A percentile compares a stretch with the other conserved stretches of the same genome.
phyloP scores from a whole-genome alignment of 2,113 vertebrate genomes.

The Rhinogobius similis region DNA sequence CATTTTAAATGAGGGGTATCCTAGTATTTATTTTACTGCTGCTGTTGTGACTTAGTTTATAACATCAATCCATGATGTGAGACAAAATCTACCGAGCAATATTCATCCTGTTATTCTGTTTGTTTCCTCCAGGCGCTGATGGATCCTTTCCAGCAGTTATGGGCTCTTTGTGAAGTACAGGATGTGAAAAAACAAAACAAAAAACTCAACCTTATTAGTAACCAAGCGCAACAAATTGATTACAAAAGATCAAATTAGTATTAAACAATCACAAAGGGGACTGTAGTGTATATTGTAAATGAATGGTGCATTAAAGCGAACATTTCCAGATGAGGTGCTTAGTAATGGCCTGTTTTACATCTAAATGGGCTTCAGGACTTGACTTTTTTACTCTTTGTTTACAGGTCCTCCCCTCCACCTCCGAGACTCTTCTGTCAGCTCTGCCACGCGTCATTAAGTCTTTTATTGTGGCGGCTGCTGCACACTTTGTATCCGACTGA shows the following conservation, averaged over 20 bases:
- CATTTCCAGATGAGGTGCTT: not conserved
- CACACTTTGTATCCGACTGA: slow-evolving; percentile 45
- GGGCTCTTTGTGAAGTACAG: too few relatives aligned
- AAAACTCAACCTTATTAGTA: not conserved
- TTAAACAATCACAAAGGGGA: not conserved
- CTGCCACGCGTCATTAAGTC: slow-evolving; percentile 57
- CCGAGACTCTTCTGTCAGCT: slow-evolving; percentile 45
- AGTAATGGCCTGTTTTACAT: slow-evolving; percentile 4
- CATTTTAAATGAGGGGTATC: too few relatives aligned
- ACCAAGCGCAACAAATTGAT: not conserved
- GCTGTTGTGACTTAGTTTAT: too few relatives aligned
- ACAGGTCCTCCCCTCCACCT: slow-evolving; percentile 8
- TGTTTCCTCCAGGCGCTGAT: too few relatives aligned
- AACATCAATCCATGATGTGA: too few relatives aligned
- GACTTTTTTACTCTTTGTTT: slow-evolving; percentile 7
- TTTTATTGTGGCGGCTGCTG: slow-evolving; percentile 57
- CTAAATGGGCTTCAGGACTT: not conserved
- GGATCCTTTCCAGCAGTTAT: too few relatives aligned
- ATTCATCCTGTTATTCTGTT: too few relatives aligned
- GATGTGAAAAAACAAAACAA: too few relatives aligned
- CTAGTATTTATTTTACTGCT: too few relatives aligned
- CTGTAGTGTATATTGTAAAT: not conserved
- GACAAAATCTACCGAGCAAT: too few relatives aligned
- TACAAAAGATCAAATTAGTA: not conserved
- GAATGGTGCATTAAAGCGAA: not conserved